These are phyloP conservation scores for Coranthus polyacanthus DNA, from an alignment of 2,797 vertebrate genomes.

Conservation along the genomic window DNA sequence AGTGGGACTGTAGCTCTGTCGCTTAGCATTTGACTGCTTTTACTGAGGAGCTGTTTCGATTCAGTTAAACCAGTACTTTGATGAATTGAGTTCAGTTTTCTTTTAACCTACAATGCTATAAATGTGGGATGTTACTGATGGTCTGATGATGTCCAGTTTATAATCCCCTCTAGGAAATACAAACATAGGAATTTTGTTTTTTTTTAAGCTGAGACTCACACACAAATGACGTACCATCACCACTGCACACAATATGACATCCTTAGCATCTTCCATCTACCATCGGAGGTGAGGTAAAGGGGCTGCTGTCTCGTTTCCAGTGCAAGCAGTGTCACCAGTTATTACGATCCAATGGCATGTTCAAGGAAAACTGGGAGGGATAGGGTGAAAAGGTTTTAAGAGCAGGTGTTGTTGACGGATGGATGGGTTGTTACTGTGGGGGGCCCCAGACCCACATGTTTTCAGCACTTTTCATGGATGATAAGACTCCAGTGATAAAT, in stretches of 20 bases:
- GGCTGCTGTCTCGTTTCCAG: conserved; percentile 52
- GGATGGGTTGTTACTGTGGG: conserved; percentile 51
- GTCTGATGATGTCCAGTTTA: too few species aligned
- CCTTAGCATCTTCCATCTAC: conserved; percentile 69
- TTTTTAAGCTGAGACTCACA: conserved; percentile 19
- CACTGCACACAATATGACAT: conserved; percentile 45
- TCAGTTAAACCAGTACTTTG: conserved; percentile 7
- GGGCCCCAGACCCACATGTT: conserved; percentile 54
- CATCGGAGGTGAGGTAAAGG: conserved; percentile 56
- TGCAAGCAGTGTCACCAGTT: conserved; percentile 68
- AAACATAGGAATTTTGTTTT: too few species aligned
- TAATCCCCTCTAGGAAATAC: too few species aligned
- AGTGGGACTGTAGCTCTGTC: conserved; percentile 23
- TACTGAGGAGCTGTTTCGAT: conserved; percentile 14
- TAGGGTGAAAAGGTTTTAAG: conserved; percentile 40
- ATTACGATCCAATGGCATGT: conserved; percentile 74
- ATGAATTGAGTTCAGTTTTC: too few species aligned
- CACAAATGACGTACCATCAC: conserved; percentile 11
- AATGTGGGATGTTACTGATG: too few species aligned
- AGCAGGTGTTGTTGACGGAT: conserved; percentile 63
- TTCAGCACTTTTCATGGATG: conserved; percentile 83
- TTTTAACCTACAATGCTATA: too few species aligned
- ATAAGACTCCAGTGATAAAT: conserved; percentile 75
- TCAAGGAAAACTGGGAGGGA: conserved; percentile 41
- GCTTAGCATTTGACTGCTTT: conserved; percentile 22